These are phyloP conservation scores for Paramormyrops kingsleyae DNA, from an alignment of 2,113 vertebrate species.

Conservation along the genomic window DNA sequence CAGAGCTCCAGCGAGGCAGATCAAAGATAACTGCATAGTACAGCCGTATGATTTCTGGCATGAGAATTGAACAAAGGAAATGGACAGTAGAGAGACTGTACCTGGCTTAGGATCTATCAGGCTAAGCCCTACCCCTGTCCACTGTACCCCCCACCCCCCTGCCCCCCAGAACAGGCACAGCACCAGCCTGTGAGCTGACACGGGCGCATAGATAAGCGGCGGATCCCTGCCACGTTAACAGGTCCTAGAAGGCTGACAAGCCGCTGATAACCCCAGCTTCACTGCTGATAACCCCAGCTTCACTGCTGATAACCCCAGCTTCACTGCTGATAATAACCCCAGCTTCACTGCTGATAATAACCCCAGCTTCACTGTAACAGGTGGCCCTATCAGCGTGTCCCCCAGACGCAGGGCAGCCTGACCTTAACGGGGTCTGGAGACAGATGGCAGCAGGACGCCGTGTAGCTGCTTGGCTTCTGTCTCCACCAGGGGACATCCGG, in stretches of 20 bases:
- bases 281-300: too few relatives aligned
- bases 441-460: neutral
- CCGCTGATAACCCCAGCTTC: constrained; percentile 1
- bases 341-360: too few relatives aligned
- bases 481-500: neutral
- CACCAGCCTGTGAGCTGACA: neutral
- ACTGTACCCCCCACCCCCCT: neutral
- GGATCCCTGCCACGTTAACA: neutral
- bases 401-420: neutral
- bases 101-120: neutral
- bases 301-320: too few relatives aligned
- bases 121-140: neutral
- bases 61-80: neutral
- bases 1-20: neutral
- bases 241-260: constrained; percentile 3
- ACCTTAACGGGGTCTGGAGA: neutral
- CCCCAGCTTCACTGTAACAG: neutral
- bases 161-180: neutral
- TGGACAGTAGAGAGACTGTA: neutral
- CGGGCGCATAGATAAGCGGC: neutral
- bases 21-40: neutral
- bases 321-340: too few relatives aligned
- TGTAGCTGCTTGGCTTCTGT: neutral
- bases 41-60: neutral
- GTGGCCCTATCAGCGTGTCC: neutral